phyloP scores from a whole-genome alignment of 2,113 vertebrate species.

The Cyanoramphus novaezelandiae region DNA sequence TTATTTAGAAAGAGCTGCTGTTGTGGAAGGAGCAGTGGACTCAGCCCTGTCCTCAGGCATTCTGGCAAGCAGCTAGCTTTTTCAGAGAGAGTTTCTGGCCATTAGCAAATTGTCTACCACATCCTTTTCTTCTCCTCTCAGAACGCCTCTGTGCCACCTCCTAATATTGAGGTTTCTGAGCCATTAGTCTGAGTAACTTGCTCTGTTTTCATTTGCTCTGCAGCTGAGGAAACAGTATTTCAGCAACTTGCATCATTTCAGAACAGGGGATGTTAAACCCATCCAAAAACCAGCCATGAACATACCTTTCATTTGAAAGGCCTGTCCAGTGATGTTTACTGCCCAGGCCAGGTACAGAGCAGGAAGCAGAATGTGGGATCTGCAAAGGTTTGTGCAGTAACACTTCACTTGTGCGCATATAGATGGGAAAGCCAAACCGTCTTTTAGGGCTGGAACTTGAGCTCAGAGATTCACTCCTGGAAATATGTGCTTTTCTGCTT shows the following conservation, averaged over 20 bases:
- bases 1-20: slow-evolving; percentile 20
- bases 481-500: neutral
- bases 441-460: neutral
- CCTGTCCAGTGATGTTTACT: neutral
- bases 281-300: neutral
- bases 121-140: slow-evolving; percentile 48
- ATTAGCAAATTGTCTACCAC: slow-evolving; percentile 51
- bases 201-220: neutral
- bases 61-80: neutral
- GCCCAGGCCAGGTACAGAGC: neutral
- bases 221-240: neutral
- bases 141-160: neutral
- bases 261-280: neutral
- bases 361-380: neutral
- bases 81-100: slow-evolving; percentile 16
- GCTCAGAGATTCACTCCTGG: neutral
- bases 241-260: neutral
- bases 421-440: neutral
- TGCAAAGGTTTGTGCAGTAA: neutral
- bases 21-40: slow-evolving; percentile 23
- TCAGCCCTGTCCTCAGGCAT: slow-evolving; percentile 16
- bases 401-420: neutral
- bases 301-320: neutral
- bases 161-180: slow-evolving; percentile 26
- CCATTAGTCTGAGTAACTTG: neutral